Percentiles rank a stretch among this genome's conserved stretches.
Conservation (phyloP, 2,888 invertebrate species). For the Siphlonurus alternatus region DNA sequence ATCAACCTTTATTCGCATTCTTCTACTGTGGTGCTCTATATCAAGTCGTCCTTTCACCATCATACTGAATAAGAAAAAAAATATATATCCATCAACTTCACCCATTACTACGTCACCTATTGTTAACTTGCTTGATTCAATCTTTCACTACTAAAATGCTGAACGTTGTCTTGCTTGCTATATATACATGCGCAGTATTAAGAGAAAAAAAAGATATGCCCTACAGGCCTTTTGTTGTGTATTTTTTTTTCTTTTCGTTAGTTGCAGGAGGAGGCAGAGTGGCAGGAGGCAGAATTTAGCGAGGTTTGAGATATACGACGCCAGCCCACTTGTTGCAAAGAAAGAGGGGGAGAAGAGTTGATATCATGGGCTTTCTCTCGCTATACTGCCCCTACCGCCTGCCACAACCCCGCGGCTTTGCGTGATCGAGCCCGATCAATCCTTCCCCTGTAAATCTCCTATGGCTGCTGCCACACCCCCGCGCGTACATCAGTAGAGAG, state of each 20-base stretch:
- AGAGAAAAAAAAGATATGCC: background rate
- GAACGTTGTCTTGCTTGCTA: background rate
- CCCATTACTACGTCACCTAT: background rate
- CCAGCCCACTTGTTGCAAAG: background rate
- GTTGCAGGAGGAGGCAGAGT: background rate
- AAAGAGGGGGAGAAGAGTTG: too few species aligned
- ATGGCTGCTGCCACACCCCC: too few species aligned
- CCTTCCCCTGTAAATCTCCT: too few species aligned
- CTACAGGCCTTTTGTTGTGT: background rate
- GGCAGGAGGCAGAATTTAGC: background rate
- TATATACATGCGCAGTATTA: too few species aligned
- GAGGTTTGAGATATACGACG: background rate
- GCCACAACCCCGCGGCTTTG: too few species aligned
- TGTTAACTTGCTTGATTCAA: background rate
- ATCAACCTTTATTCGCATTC: background rate
- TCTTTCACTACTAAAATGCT: background rate
- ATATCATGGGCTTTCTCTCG: too few species aligned
- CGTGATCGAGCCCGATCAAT: too few species aligned
- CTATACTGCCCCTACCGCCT: too few species aligned
- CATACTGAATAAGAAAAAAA: background rate
- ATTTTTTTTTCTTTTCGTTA: background rate
- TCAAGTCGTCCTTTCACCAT: background rate
- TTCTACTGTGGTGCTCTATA: background rate
- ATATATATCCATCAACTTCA: background rate
- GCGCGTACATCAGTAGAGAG: too few species aligned